Conservation (phyloP, 1,140 invertebrate species). For the Formica selysi region DNA sequence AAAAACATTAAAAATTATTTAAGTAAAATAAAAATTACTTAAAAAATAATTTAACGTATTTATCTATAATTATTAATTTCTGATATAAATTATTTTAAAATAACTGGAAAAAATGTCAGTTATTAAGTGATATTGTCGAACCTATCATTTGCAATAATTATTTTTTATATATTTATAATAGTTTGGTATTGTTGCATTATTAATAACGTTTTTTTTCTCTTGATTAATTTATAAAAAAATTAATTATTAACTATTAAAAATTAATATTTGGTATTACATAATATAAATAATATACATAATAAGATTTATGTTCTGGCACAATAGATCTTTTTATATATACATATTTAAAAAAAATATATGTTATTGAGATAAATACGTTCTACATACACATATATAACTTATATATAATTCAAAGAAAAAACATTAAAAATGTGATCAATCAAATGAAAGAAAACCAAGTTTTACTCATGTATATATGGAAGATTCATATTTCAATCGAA, state of each 20-base stretch:
- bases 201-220: neutral
- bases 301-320: neutral
- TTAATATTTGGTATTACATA: neutral
- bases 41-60: no score
- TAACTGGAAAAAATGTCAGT: neutral
- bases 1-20: neutral
- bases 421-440: neutral
- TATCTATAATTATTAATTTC: no score
- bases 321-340: neutral
- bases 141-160: neutral
- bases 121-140: neutral
- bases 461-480: neutral
- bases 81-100: neutral
- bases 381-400: neutral
- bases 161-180: conserved; percentile 1
- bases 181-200: conserved; percentile 7
- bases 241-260: neutral
- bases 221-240: neutral
- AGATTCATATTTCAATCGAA: conserved; percentile 21
- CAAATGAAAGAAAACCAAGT: neutral
- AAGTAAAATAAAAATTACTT: neutral
- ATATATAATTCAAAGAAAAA: neutral
- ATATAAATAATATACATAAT: neutral
- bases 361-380: neutral
- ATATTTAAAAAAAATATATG: conserved; percentile 1